phyloP scores from a whole-genome alignment of 2,888 invertebrate species.

The Digitonthophagus gazella region DNA sequence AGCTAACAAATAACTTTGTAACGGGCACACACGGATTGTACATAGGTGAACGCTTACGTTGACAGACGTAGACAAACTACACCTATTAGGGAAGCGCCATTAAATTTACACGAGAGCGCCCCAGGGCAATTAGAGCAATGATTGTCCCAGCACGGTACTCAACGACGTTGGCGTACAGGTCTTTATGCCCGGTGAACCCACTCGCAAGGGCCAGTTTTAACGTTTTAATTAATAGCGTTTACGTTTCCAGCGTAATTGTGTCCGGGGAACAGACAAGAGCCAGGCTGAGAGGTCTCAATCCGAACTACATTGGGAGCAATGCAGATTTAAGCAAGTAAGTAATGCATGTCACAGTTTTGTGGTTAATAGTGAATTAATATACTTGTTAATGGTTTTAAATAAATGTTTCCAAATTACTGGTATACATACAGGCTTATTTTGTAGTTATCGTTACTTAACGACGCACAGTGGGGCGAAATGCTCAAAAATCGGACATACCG shows the following conservation, averaged over 20 bases:
- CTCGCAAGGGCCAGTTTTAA: neutral
- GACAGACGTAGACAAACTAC: neutral
- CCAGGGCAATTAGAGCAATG: neutral
- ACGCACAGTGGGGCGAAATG: too few species aligned
- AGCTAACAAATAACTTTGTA: too few species aligned
- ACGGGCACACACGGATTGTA: neutral
- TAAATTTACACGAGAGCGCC: neutral
- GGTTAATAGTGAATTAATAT: too few species aligned
- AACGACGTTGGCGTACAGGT: neutral
- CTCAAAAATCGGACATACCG: too few species aligned
- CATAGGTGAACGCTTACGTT: neutral
- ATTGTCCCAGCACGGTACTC: neutral
- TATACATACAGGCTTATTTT: too few species aligned
- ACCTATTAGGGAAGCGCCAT: neutral
- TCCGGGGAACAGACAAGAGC: constrained; percentile 49
- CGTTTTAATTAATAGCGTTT: constrained; percentile 14
- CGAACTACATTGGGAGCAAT: constrained; percentile 44
- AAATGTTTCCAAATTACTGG: too few species aligned
- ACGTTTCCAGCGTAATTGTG: constrained; percentile 47
- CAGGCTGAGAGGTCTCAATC: constrained; percentile 46
- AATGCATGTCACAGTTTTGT: constrained; percentile 6
- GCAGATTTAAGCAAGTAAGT: constrained; percentile 37
- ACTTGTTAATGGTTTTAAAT: too few species aligned
- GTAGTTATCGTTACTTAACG: too few species aligned
- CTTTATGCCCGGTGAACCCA: neutral